Evolutionary conservation across 92 coral and sea anemone genomes (phyloP), one percentile per base, ranked within the genome.

Genomic region (Micromussa lordhowensis): DNA sequence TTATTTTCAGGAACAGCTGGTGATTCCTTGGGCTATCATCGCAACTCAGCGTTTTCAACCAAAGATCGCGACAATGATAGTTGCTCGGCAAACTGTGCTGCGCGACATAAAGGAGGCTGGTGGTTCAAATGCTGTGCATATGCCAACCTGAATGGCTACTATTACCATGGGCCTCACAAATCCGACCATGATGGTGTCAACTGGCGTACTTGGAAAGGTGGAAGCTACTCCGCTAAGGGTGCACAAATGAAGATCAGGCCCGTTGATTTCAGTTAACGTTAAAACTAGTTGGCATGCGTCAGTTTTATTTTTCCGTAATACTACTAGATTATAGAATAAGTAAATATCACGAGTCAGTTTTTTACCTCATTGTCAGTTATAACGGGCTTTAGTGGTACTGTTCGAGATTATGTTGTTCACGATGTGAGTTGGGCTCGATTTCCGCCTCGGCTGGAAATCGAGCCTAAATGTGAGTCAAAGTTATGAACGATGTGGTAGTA

Each of bases 201-300:
- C 91, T 92, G 95, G 95, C 10, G 34, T 4, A 6, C 68, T 8
- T 92, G 95, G 95, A 92, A 86, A 81, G 93, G 95, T 5, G 10
- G 84, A 48, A 17, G 83, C 59, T 90, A 92, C 88, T 92, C 95
- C 12, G 83, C 90, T 17, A 90, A 89, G 59, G 51, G 92, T 71
- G 86, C 95, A 21, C 87, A 86, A 22, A 92, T 92, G 95, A 92
- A 86, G 85, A 90, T 82, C 75, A 78, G 86, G 35, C 91, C 88
- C 31, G 49, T 48, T 34, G 59, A 80, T 24, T 78, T 78, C n/a
- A n/a, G n/a, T n/a, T n/a, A n/a, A n/a, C n/a, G n/a, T 55, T 78
- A 78, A 58, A 24, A 14, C 64, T 58, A 22, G 64, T 12, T 58
- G 64, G 14, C n/a, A n/a, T 8, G 24, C 18, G 63, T 15, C 24